Evolutionary conservation across 2,797 vertebrate genomes (phyloP), one percentile per base, ranked within the genome.

Genomic region (Squalus acanthias): DNA sequence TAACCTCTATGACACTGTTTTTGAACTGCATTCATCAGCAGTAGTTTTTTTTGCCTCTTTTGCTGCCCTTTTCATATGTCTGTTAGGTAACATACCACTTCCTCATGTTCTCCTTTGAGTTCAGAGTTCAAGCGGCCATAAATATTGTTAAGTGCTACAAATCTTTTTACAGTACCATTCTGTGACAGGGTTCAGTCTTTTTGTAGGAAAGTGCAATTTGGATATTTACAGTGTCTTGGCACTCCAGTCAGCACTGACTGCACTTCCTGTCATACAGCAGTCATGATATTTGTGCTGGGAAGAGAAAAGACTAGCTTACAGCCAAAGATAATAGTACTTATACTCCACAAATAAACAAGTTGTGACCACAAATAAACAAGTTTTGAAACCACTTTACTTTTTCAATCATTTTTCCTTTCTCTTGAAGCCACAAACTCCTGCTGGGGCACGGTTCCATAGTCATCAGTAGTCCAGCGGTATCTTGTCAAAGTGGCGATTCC

Each of bases 1-100:
- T 96, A 96, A 97, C 96, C 95, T 96, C 87, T 0, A 0, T 96
- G 96, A 96, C 94, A 95, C 50, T 74, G 53, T 57, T 72, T 95
- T 72, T 95, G 94, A 95, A 95, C 70, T 95, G 50, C 94, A 95
- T 95, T 95, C 94, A 95, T 95, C 94, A 95, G 94, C 69, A 57
- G 70, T 72, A 76, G 94, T 95, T 95, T 95, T 50, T 95, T 74
- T 67, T 57, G 53, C 63, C 65, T n/a, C n/a, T 93, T 46, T 69
- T 69, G 39, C 94, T 95, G 94, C 50, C 70, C 94, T 95, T 95
- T 95, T 29, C 94, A 72, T 39, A 95, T 95, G 94, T 95, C 72
- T 53, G 69, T 95, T 95, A 9, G 53, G 94, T 53, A 95, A 95
- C 67, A 69, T 95, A n/a, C 29, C 72, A 53, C 72, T 95, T 76